Conservation (phyloP, 2,797 vertebrate species). For the Cossypha polioptera region DNA sequence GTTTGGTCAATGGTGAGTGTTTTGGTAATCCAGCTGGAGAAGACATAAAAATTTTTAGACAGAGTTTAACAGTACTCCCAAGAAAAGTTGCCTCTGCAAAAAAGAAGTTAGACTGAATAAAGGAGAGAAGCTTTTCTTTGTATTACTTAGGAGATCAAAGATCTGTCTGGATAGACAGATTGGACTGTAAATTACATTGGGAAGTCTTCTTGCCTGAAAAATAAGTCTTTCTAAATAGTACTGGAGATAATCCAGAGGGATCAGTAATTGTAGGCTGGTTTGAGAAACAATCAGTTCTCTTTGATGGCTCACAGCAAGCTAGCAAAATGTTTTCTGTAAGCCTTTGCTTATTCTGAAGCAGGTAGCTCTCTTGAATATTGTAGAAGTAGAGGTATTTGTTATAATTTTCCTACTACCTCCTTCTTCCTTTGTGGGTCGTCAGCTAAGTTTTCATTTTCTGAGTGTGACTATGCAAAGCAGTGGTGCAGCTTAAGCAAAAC, state of each 20-base stretch:
- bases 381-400: background rate
- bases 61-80: background rate
- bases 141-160: background rate
- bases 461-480: background rate
- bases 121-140: background rate
- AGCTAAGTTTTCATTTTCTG: fast-evolving
- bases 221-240: background rate
- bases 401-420: background rate
- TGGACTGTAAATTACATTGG: background rate
- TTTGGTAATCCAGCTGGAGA: background rate
- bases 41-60: background rate
- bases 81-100: background rate
- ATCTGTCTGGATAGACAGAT: background rate
- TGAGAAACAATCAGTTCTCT: background rate
- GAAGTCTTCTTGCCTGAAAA: background rate
- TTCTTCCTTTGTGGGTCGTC: background rate
- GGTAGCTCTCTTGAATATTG: background rate
- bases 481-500: background rate
- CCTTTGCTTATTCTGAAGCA: background rate
- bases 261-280: background rate
- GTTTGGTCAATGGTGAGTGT: background rate
- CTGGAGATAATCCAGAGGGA: background rate
- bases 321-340: background rate
- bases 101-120: background rate
- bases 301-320: background rate